Evolutionary conservation across 1,140 invertebrate genomes (phyloP).

Genomic region (Trachelipus rathkii): DNA sequence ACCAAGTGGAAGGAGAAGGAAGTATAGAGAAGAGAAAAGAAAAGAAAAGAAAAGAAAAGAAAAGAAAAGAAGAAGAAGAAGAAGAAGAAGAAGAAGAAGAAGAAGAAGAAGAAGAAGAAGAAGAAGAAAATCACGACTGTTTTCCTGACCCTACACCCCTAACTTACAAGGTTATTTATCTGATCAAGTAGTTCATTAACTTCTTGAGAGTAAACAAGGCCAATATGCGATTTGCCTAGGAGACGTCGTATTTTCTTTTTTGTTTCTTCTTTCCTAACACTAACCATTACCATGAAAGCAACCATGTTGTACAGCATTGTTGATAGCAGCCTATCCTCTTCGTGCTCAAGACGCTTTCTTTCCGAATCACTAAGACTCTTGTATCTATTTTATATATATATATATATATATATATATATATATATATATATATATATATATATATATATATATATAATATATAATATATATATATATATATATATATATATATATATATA

Average conservation of each 20-base stretch:
- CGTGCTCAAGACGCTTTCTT: slow-evolving; percentile 90
- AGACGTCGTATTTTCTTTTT: slow-evolving; percentile 88
- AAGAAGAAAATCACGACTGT: slow-evolving; percentile 29
- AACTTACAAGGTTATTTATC: slow-evolving; percentile 82
- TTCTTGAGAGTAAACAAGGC: slow-evolving; percentile 93
- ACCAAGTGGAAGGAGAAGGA: no score
- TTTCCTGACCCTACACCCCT: slow-evolving; percentile 14
- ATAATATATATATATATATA: no score
- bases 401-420: neutral
- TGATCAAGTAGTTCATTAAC: slow-evolving; percentile 94
- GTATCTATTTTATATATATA: slow-evolving; percentile 59
- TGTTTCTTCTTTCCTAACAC: slow-evolving; percentile 78
- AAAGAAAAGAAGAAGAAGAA: no score
- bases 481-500: no score
- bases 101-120: neutral
- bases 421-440: no score
- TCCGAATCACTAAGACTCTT: slow-evolving; percentile 89
- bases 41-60: no score
- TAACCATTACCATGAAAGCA: slow-evolving; percentile 92
- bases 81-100: no score
- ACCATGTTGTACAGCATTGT: slow-evolving; percentile 95
- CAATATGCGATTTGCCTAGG: slow-evolving; percentile 96
- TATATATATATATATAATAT: no score
- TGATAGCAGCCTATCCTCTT: slow-evolving; percentile 93
- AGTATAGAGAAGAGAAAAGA: no score